Percentiles rank a stretch among this genome's conserved stretches.
Conservation (phyloP, 2,113 vertebrate genomes). For the Vulpes ferrilata region DNA sequence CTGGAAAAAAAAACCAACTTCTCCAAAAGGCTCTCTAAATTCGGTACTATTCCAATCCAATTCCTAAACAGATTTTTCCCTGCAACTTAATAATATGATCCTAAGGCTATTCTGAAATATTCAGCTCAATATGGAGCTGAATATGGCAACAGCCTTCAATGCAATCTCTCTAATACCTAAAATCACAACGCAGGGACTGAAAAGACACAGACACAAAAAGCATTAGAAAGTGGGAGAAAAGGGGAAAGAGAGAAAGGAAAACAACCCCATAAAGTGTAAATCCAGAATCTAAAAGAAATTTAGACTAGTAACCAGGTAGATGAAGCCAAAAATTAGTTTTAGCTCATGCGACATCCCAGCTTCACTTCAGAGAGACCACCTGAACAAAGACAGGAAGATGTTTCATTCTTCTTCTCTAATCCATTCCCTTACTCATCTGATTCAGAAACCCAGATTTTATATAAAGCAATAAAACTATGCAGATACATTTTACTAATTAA, state of each 20-base stretch:
- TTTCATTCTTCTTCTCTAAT: not conserved
- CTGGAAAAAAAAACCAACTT: not conserved
- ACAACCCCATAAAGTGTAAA: not conserved
- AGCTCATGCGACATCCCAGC: not conserved
- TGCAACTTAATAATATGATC: not conserved
- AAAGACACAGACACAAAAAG: constrained; percentile 8
- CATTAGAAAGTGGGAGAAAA: not conserved
- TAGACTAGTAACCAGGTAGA: not conserved
- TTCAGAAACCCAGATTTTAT: not conserved
- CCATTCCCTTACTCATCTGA: not conserved
- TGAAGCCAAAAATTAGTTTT: not conserved
- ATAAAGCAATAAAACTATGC: not conserved
- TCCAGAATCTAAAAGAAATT: not conserved
- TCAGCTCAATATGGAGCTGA: not conserved
- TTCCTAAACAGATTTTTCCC: not conserved
- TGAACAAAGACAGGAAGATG: not conserved
- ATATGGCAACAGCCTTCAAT: not conserved
- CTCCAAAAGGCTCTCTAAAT: constrained; percentile 24
- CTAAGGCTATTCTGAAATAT: not conserved
- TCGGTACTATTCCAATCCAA: not conserved
- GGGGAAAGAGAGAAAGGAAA: not conserved
- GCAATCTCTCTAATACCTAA: not conserved
- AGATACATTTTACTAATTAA: not conserved
- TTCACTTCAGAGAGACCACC: not conserved
- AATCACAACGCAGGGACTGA: not conserved